A percentile compares a stretch with the other conserved stretches of the same genome.
These are phyloP conservation scores for Gymnoscopelus microlampas DNA, from an alignment of 2,797 vertebrate genomes.

Conservation along the genomic window DNA sequence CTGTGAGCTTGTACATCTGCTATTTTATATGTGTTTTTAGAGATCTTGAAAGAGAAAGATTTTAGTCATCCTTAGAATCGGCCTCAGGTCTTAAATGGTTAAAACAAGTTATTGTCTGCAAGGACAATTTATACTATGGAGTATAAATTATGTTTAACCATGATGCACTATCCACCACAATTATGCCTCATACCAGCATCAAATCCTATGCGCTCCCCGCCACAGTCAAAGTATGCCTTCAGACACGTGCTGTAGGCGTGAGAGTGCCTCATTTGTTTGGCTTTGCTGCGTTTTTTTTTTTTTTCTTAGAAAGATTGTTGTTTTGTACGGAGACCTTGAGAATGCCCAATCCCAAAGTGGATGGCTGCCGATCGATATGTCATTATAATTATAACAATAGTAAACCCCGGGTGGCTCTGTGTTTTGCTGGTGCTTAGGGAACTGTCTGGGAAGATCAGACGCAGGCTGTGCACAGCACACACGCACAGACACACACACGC, in stretches of 20 bases:
- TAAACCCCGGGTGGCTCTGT: slow-evolving; percentile 21
- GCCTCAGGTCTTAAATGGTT: too few relatives aligned
- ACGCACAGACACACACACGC: not conserved
- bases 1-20: too few relatives aligned
- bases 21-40: too few relatives aligned
- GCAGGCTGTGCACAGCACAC: not conserved
- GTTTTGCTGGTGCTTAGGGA: not conserved
- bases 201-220: slow-evolving; percentile 26
- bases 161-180: too few relatives aligned
- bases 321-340: slow-evolving; percentile 31
- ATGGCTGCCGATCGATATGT: slow-evolving; percentile 39
- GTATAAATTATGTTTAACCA: too few relatives aligned
- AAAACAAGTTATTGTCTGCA: too few relatives aligned
- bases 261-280: slow-evolving; percentile 35
- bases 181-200: slow-evolving; percentile 10
- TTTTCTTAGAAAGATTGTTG: slow-evolving; percentile 23
- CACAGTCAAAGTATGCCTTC: slow-evolving; percentile 27
- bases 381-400: slow-evolving; percentile 32
- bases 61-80: too few relatives aligned
- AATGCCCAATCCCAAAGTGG: slow-evolving; percentile 12
- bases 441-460: not conserved
- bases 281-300: not conserved
- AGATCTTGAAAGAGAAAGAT: too few relatives aligned
- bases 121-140: too few relatives aligned
- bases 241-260: slow-evolving; percentile 33